These are phyloP conservation scores for Corydoras maculifer DNA, from an alignment of 2,113 vertebrate species.

Conservation along the genomic window DNA sequence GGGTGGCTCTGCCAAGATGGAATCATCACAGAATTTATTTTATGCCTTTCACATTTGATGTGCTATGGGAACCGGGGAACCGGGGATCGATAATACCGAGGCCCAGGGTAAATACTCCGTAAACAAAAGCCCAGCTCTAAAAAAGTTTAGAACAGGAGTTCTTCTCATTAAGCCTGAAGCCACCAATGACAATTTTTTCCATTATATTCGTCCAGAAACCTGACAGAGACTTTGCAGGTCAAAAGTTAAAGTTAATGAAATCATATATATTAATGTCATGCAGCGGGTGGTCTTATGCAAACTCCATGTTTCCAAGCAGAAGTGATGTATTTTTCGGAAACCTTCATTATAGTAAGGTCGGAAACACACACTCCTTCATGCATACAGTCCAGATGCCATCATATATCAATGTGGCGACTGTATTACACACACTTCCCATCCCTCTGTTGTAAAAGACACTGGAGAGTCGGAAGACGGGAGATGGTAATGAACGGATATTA, in stretches of 20 bases:
- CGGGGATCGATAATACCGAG: constrained; percentile 30
- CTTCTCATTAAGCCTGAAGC: constrained; percentile 24
- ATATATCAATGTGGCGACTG: constrained; percentile 48
- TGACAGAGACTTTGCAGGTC: too few species aligned
- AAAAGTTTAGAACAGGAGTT: constrained; percentile 12
- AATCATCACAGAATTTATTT: constrained; percentile 52
- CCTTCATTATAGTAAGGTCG: constrained; percentile 17
- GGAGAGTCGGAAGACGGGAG: constrained; percentile 32
- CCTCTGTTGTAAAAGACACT: constrained; percentile 35
- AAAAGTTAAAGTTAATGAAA: too few species aligned
- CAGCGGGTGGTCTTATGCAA: constrained; percentile 11
- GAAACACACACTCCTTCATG: constrained; percentile 37
- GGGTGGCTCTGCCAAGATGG: constrained; percentile 49
- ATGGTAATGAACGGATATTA: constrained; percentile 3
- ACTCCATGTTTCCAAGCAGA: neutral
- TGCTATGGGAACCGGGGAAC: constrained; percentile 19
- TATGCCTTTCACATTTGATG: constrained; percentile 50
- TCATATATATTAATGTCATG: too few species aligned
- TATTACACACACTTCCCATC: constrained; percentile 43
- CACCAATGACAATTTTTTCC: neutral
- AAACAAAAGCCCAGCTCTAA: too few species aligned
- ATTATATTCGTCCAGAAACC: neutral
- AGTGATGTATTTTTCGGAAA: constrained; percentile 38
- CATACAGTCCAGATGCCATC: constrained; percentile 41
- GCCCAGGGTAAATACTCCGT: neutral